Evolutionary conservation across 2,888 invertebrate genomes (phyloP), one percentile per base, ranked within the genome.

Genomic region (Lottia scabra): DNA sequence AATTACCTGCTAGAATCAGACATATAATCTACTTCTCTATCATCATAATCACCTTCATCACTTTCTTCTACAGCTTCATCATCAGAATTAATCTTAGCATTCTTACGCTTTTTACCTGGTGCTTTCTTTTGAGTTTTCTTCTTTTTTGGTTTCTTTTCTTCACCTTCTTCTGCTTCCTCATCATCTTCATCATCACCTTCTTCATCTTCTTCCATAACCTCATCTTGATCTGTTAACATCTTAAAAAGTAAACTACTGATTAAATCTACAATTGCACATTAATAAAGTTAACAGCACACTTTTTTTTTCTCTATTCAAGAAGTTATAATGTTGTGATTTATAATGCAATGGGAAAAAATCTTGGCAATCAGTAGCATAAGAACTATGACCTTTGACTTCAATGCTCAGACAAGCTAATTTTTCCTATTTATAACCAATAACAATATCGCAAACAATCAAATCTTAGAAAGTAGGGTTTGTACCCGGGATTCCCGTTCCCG

Each of bases 1-100:
- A 44, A 16, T 44, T 63, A 82, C 82, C 85, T 85, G 64, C 82
- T 86, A 45, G 86, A 87, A 87, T 95, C 95, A 0, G 96, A 95
- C 85, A 98, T 97, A 86, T 98, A 98, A 90, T 98, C 98, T 26
- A 94, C 92, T 91, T 99, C 98, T 69, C 95, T 90, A 0, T 98
- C 98, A 90, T 98, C 98, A 84, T 96, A 97, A 88, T 99, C 98
- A 0, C 97, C 98, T 88, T 98, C 98, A 89, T 98, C 98, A 79
- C 97, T 97, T 86, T 99, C 98, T 88, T 98, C 98, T 71, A 95
- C 93, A 0, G 97, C 97, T 87, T 98, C 97, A 80, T 95, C 94
- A 78, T 88, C 87, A 43, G 86, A 86, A 76, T 93, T 93, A 82
- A 93, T 93, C 84, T 94, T 94, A 64, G 93, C 92, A 77, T 82